A percentile compares a stretch with the other conserved stretches of the same genome.
Evolutionary conservation across 2,797 vertebrate genomes (phyloP).

Genomic region (Brotula barbata): DNA sequence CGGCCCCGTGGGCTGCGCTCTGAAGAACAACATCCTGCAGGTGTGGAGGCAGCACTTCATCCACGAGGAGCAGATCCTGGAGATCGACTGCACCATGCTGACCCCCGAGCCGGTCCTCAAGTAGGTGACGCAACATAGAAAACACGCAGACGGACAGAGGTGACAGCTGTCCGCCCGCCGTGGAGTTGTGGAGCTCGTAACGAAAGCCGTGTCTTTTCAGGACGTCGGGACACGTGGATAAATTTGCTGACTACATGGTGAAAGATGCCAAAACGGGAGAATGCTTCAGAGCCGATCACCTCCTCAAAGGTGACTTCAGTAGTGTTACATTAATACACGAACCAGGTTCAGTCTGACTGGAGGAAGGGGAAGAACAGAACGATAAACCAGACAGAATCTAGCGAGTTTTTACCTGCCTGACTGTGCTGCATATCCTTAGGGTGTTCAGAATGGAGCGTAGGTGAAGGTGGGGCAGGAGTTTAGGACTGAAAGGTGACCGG

Average conservation of each 20-base stretch:
- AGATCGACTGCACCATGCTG: conserved; percentile 99
- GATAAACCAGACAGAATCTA: no score
- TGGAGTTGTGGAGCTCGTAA: not conserved
- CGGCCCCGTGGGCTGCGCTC: conserved; percentile 93
- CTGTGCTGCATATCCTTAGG: not conserved
- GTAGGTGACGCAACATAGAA: conserved; percentile 69
- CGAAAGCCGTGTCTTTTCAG: conserved; percentile 59
- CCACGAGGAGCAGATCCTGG: conserved; percentile 97
- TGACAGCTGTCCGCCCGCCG: no score
- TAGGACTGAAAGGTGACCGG: not conserved
- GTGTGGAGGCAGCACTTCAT: conserved; percentile 98
- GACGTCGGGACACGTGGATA: conserved; percentile 94
- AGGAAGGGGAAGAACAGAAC: no score
- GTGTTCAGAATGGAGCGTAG: not conserved
- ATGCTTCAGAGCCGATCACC: conserved; percentile 92
- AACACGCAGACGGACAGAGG: no score
- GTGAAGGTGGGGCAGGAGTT: not conserved
- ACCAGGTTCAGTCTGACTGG: no score
- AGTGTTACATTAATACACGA: no score
- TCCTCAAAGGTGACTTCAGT: conserved; percentile 89
- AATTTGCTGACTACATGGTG: conserved; percentile 97
- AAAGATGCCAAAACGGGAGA: conserved; percentile 92
- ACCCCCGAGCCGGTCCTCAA: conserved; percentile 94
- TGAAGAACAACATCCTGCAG: conserved; percentile 98
- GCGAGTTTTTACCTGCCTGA: conserved; percentile 20